Percentiles rank a stretch among this genome's conserved stretches.
Evolutionary conservation across 1,140 invertebrate genomes (phyloP).

Genomic region (Megathymus violae): DNA sequence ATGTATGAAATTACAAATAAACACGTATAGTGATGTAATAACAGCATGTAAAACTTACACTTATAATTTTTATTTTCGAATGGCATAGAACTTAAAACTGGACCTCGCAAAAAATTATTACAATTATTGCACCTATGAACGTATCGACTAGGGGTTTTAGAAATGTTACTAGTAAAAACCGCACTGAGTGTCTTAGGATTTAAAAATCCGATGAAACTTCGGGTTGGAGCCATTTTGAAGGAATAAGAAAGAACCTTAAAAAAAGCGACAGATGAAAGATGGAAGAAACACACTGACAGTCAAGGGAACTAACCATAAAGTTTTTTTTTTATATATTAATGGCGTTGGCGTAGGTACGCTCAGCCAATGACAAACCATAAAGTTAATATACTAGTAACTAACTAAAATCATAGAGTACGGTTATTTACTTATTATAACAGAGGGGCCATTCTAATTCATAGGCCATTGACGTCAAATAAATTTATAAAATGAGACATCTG

Average conservation of each 20-base stretch:
- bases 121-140: conserved; percentile 75
- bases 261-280: conserved; percentile 40
- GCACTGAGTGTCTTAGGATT: conserved; percentile 74
- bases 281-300: conserved; percentile 2
- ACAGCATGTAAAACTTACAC: conserved; percentile 79
- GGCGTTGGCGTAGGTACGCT: too few species aligned
- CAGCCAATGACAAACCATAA: too few species aligned
- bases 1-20: conserved; percentile 6
- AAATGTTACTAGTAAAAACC: conserved; percentile 69
- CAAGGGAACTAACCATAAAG: too few species aligned
- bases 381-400: too few species aligned
- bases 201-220: conserved; percentile 81
- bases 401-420: too few species aligned
- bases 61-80: conserved; percentile 68
- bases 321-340: too few species aligned
- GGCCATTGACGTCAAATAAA: too few species aligned
- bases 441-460: too few species aligned
- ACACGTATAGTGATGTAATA: conserved; percentile 75
- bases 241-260: conserved; percentile 25
- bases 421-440: too few species aligned
- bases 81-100: conserved; percentile 43
- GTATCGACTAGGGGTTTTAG: conserved; percentile 69
- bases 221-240: conserved; percentile 78
- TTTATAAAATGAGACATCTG: too few species aligned
- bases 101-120: conserved; percentile 57